A percentile compares a stretch with the other conserved stretches of the same genome.
Evolutionary conservation across 2,888 invertebrate genomes (phyloP).

Genomic region (Diarsia dahlii): DNA sequence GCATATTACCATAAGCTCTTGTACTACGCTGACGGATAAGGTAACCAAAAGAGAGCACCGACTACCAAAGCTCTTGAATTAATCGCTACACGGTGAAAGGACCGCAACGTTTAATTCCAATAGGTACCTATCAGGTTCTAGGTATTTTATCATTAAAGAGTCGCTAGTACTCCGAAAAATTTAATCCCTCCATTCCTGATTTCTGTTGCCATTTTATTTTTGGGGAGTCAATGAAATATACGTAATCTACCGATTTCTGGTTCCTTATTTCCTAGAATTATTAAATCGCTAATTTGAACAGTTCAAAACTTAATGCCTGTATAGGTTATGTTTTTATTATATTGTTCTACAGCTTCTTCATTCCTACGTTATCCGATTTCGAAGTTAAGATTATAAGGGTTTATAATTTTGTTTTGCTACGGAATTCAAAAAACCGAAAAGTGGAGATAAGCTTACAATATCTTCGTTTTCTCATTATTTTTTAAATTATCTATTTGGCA

Average conservation of each 20-base stretch:
- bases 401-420: background rate
- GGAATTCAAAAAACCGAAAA: background rate
- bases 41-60: constrained; percentile 24
- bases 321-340: background rate
- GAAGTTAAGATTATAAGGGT: background rate
- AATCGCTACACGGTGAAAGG: constrained; percentile 30
- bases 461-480: constrained; percentile 6
- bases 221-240: background rate
- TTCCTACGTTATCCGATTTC: background rate
- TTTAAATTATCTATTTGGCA: background rate
- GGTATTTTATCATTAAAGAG: constrained; percentile 13
- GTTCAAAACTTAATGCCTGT: background rate
- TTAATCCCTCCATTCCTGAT: constrained; percentile 5
- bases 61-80: constrained; percentile 32
- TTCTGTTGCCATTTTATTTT: constrained; percentile 13
- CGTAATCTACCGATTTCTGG: background rate
- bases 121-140: constrained; percentile 3
- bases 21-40: constrained; percentile 23
- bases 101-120: constrained; percentile 42
- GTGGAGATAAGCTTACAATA: background rate
- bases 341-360: background rate
- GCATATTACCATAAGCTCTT: constrained; percentile 48
- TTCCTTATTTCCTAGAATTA: constrained; percentile 5
- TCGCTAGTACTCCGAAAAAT: background rate
- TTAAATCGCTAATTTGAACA: background rate